Evolutionary conservation across 2,797 vertebrate species (phyloP).

Genomic region (Lepus townsendii): DNA sequence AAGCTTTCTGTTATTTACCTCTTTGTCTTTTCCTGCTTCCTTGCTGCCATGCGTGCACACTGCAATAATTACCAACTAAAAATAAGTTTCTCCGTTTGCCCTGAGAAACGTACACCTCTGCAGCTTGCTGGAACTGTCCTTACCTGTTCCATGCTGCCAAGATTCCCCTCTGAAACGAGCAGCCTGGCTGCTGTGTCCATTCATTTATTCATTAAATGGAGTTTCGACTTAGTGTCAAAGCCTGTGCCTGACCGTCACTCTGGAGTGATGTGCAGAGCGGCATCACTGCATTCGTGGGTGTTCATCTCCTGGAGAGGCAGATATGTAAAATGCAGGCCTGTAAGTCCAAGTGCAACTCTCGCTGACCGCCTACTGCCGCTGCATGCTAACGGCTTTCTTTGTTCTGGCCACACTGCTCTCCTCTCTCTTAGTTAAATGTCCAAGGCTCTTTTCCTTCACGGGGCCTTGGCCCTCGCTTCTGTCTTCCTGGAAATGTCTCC

Average conservation of each 20-base stretch:
- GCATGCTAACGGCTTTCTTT: neutral
- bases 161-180: accelerated
- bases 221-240: neutral
- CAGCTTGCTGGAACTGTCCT: neutral
- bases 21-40: slow-evolving; percentile 27
- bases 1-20: slow-evolving; percentile 72
- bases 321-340: neutral
- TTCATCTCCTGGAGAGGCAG: neutral
- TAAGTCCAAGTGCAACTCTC: neutral
- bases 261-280: neutral
- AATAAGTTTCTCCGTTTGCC: neutral
- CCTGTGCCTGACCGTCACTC: neutral
- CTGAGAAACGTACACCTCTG: neutral
- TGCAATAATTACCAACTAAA: slow-evolving; percentile 34
- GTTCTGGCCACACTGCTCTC: accelerated
- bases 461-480: neutral
- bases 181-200: neutral
- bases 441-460: neutral
- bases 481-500: neutral
- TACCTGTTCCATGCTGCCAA: neutral
- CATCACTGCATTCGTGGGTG: neutral
- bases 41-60: slow-evolving; percentile 44
- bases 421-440: neutral
- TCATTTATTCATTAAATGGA: neutral
- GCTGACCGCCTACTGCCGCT: accelerated